These are phyloP conservation scores for Lepus oiostolus DNA, from an alignment of 2,797 vertebrate species.

Conservation along the genomic window DNA sequence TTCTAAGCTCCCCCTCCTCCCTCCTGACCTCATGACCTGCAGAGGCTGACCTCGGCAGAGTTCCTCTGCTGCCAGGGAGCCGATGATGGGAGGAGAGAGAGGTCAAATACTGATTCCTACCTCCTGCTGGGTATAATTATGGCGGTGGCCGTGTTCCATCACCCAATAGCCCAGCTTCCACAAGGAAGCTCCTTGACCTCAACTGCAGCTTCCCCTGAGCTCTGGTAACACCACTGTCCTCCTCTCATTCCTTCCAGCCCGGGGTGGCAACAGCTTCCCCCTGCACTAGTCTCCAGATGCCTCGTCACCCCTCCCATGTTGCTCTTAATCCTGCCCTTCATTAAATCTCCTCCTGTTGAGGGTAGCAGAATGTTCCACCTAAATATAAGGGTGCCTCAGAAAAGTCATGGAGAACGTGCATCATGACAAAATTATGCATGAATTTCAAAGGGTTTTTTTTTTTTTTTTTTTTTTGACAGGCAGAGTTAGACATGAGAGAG, in stretches of 20 bases:
- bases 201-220: background rate
- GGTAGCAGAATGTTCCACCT: background rate
- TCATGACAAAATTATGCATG: too few species aligned
- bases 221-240: background rate
- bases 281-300: too few species aligned
- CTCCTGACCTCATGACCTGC: background rate
- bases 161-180: background rate
- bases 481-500: too few species aligned
- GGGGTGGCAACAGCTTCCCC: background rate
- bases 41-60: background rate
- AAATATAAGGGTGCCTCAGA: too few species aligned
- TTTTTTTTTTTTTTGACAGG: too few species aligned
- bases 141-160: background rate
- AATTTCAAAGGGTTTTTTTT: too few species aligned
- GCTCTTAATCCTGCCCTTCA: background rate
- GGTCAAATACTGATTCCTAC: background rate
- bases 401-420: too few species aligned
- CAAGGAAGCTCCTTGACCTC: background rate
- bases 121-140: background rate
- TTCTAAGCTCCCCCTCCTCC: background rate
- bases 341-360: background rate
- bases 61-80: background rate
- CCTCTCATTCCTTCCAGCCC: background rate
- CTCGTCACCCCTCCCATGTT: background rate
- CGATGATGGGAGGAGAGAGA: background rate